Percentiles rank a stretch among this genome's conserved stretches.
These are phyloP conservation scores for Helostoma temminkii DNA, from an alignment of 2,797 vertebrate species.

Conservation along the genomic window DNA sequence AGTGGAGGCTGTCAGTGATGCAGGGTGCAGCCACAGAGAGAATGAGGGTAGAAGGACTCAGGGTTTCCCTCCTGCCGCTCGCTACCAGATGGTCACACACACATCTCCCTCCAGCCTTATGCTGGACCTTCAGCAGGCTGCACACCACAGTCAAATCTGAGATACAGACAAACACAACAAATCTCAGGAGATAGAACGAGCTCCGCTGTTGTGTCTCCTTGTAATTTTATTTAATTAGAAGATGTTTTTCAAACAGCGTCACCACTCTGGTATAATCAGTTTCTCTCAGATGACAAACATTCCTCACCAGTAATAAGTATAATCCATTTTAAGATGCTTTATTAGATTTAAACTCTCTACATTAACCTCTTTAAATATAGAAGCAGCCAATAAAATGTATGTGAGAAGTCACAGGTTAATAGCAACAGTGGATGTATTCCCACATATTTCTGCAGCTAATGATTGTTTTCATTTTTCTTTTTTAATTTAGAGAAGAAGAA, in stretches of 20 bases:
- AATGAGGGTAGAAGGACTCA: neutral
- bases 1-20: conserved; percentile 35
- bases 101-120: conserved; percentile 53
- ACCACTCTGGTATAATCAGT: neutral
- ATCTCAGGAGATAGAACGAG: neutral
- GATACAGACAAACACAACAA: neutral
- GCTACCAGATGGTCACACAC: conserved; percentile 71
- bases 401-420: too few species aligned
- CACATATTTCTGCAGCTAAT: too few species aligned
- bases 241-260: neutral
- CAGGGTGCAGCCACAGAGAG: conserved; percentile 39
- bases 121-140: conserved; percentile 32
- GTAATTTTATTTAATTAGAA: neutral
- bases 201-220: neutral
- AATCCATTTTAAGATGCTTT: too few species aligned
- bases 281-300: too few species aligned
- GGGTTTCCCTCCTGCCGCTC: conserved; percentile 67
- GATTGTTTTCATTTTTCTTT: too few species aligned
- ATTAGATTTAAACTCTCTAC: too few species aligned
- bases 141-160: neutral
- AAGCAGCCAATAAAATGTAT: too few species aligned
- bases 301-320: too few species aligned
- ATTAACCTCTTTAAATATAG: too few species aligned
- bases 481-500: too few species aligned
- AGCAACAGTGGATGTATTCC: too few species aligned